phyloP scores from a whole-genome alignment of 2,113 vertebrate genomes.

The Lasiurus borealis region DNA sequence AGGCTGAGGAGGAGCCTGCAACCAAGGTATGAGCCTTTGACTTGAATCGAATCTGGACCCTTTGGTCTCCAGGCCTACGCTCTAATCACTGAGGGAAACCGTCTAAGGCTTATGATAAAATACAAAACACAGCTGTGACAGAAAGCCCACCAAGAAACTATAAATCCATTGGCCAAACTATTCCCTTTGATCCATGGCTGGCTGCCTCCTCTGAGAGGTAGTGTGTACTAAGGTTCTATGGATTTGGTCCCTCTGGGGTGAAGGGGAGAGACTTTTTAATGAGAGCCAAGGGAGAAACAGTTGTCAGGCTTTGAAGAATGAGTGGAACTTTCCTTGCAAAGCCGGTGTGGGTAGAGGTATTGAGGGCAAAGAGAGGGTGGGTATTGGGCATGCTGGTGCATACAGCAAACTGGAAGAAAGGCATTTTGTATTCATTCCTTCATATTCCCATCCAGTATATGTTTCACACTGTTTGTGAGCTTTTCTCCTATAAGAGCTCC shows the following conservation, averaged over 20 bases:
- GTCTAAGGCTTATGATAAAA: not conserved
- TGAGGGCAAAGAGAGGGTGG: not conserved
- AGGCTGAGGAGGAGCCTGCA: too few relatives aligned
- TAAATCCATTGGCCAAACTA: not conserved
- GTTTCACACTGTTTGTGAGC: not conserved
- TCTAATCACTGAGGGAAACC: too few relatives aligned
- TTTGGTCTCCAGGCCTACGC: too few relatives aligned
- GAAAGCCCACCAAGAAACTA: not conserved
- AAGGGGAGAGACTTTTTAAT: not conserved
- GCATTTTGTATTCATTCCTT: not conserved
- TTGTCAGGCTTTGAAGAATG: not conserved
- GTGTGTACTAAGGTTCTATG: not conserved
- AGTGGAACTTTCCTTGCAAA: not conserved
- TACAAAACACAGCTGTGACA: not conserved
- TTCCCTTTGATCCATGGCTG: not conserved
- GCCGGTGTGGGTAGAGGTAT: not conserved
- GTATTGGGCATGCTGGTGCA: not conserved
- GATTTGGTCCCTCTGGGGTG: not conserved
- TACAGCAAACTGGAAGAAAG: not conserved
- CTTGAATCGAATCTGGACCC: too few relatives aligned
- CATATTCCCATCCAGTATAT: not conserved
- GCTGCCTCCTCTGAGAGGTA: not conserved
- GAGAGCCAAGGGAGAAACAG: not conserved
- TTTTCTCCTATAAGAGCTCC: not conserved
- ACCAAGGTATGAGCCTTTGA: too few relatives aligned